phyloP scores from a whole-genome alignment of 2,797 vertebrate species.

The Sylvia borin region DNA sequence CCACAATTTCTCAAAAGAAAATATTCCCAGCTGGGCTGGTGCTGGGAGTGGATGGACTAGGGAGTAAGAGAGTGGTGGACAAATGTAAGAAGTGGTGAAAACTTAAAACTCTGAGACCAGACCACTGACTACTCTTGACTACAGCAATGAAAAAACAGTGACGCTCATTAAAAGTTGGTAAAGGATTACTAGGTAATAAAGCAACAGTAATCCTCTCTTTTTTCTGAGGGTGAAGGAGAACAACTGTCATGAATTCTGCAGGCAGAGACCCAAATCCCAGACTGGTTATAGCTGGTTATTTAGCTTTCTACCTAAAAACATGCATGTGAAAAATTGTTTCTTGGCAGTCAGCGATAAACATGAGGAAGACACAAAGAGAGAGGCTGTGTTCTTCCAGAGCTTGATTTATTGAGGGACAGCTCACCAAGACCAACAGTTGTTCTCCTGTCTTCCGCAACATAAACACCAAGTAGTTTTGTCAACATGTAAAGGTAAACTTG shows the following conservation, averaged over 20 bases:
- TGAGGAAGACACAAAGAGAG: background rate
- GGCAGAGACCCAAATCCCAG: background rate
- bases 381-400: background rate
- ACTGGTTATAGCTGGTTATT: background rate
- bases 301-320: background rate
- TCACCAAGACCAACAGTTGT: background rate
- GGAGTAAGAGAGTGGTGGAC: background rate
- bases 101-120: background rate
- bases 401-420: background rate
- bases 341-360: background rate
- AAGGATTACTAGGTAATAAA: background rate
- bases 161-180: background rate
- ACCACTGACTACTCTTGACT: background rate
- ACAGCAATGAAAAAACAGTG: background rate
- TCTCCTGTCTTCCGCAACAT: background rate
- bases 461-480: conserved; percentile 13
- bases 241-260: background rate
- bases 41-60: background rate
- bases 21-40: background rate
- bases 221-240: background rate
- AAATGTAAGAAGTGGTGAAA: background rate
- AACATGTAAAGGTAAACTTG: background rate
- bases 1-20: background rate
- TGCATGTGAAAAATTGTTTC: background rate
- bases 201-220: background rate